Conservation (phyloP, 1,140 invertebrate species). For the Drosophila tsacasi region DNA sequence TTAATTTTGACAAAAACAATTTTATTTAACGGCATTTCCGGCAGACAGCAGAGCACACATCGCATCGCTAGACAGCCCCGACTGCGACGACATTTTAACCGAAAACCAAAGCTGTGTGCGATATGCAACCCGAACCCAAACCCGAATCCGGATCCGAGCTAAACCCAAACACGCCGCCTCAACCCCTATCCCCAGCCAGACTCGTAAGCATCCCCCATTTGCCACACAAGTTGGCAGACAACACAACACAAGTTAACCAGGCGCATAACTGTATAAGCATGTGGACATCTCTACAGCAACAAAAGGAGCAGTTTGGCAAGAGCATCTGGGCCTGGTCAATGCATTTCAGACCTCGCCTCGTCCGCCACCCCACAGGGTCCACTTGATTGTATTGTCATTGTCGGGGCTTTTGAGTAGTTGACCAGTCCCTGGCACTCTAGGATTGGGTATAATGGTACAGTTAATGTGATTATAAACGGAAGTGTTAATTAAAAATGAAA, state of each 20-base stretch:
- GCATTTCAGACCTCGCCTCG: conserved; percentile 5
- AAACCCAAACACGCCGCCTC: background rate
- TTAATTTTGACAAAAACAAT: conserved; percentile 80
- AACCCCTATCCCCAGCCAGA: background rate
- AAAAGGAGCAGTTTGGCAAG: conserved; percentile 24
- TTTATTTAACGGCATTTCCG: conserved; percentile 78
- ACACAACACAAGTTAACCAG: conserved; percentile 68
- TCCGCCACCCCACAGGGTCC: conserved; percentile 8
- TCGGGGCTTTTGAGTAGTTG: conserved; percentile 33
- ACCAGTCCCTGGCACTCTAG: background rate
- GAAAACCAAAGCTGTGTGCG: conserved; percentile 40
- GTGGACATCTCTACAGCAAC: conserved; percentile 44
- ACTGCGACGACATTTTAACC: conserved; percentile 52
- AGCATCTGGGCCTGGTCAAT: conserved; percentile 54
- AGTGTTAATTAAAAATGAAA: background rate
- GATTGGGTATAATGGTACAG: conserved; percentile 11
- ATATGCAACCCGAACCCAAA: conserved; percentile 19
- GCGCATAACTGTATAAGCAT: conserved; percentile 75
- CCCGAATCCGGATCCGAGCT: background rate
- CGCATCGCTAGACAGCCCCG: conserved; percentile 36
- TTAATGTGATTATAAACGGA: background rate
- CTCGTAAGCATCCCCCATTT: conserved; percentile 19
- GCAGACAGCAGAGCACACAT: conserved; percentile 43
- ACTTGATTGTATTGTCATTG: conserved; percentile 74
- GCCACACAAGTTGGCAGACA: conserved; percentile 42